Evolutionary conservation across 1,140 invertebrate species (phyloP), one percentile per base, ranked within the genome.

Genomic region (Bombus waltoni): DNA sequence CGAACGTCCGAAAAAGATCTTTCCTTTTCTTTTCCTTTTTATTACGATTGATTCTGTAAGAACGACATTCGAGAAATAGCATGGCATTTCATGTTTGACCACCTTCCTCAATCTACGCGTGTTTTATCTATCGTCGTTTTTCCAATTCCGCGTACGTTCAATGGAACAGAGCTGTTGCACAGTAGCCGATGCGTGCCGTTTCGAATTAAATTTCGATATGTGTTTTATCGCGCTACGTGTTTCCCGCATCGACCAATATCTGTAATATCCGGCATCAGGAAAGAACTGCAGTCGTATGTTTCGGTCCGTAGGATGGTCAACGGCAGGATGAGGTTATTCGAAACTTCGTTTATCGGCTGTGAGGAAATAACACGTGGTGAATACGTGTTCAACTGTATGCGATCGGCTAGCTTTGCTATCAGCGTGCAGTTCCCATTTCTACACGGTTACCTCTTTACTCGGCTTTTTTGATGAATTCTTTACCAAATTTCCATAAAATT

Each of bases 331-430:
- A 28, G 76, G 71, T 88, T 88, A 88, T 28, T 80, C 65, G 84
- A 86, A 88, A 88, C 79, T 88, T 77, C 75, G 83, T 86, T 88
- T 86, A 86, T 89, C 40, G 44, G n/a, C 44, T 65, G 68, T 65
- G 59, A 85, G 57, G 53, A 85, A 86, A 88, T 88, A 88, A 88
- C 82, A 65, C 35, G 79, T 74, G 53, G n/a, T 47, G 86, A 70
- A 38, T 88, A 70, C 71, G 81, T 71, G 53, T 57, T 32, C 40
- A 22, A 11, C 44, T 25, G n/a, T 13, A 71, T 28, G 38, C 38
- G 40, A 71, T 71, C 68, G 32, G 32, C 6, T 35, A 35, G 32
- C 38, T 25, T 28, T 28, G 22, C 18, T 42, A 57, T 42, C 18
- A 47, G 68, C 65, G 4, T 25, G 8, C n/a, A 47, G 28, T 73